Evolutionary conservation across 2,113 vertebrate species (phyloP), one percentile per base, ranked within the genome.

Genomic region (Furnarius figulus): DNA sequence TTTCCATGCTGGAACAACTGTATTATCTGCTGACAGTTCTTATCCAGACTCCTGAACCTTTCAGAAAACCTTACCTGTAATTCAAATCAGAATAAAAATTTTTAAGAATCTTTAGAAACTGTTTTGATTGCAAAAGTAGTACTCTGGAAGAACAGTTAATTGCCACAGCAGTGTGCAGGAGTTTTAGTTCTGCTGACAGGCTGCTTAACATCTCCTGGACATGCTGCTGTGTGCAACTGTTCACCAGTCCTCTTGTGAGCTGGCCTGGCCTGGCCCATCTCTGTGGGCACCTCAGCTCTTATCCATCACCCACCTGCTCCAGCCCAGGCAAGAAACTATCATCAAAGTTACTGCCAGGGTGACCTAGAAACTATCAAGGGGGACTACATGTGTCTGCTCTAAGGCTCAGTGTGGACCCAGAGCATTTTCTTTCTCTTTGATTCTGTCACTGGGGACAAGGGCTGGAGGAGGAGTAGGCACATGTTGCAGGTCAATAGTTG

Each of bases 161-260:
- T 3, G 5, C 25, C 2, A 3, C 9, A 76, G 30, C 21, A 18
- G 9, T 4, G 13, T 73, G 53, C 39, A 28, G 22, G 58, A 46
- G 6, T 9, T 27, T 28, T 20, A 7, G 21, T 28, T 50, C 20
- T 42, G 6, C 42, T 39, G 15, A 47, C 6, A n/a, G 22, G 7
- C 20, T 62, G 17, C 21, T 71, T 9, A 2, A 55, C 40, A 47
- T 6, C 14, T 35, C 35, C 25, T 23, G 44, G 33, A n/a, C 3
- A 3, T 1, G 5, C 33, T 59, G 30, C 39, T 63, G 3, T 8
- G 15, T 47, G 8, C 0, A 0, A 20, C 10, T 8, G 14, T 33
- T 76, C 39, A 33, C 75, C 31, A 55, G 35, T 8, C 35, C 19
- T 42, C 2, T 37, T 37, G 28, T 11, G 33, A 62, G 4, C 28